A percentile compares a stretch with the other conserved stretches of the same genome.
Conservation (phyloP, 2,888 invertebrate genomes). For the Drosophila mayaguana region DNA sequence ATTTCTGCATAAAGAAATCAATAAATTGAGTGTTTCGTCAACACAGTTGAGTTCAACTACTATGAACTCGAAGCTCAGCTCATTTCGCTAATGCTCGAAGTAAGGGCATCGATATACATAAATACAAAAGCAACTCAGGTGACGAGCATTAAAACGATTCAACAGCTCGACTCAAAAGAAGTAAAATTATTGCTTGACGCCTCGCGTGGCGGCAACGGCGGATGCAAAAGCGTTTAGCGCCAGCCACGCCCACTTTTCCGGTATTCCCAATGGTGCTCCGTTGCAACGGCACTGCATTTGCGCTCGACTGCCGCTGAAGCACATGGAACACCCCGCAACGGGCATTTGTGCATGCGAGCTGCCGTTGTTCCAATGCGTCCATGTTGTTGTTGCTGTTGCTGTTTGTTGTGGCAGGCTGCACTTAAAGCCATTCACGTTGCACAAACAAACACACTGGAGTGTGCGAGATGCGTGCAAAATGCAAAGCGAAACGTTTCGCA, state of each 20-base stretch:
- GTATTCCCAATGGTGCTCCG: constrained; percentile 3
- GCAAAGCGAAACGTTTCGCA: constrained; percentile 29
- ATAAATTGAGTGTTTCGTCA: not conserved
- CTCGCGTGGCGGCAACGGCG: constrained; percentile 49
- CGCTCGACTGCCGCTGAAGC: constrained; percentile 57
- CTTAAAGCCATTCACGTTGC: constrained; percentile 76
- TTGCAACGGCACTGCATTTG: constrained; percentile 40
- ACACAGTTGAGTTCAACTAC: too few relatives aligned
- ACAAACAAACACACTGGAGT: constrained; percentile 67
- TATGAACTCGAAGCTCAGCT: not conserved
- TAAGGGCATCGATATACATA: constrained; percentile 24
- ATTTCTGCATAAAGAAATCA: too few relatives aligned
- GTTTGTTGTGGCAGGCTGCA: constrained; percentile 62
- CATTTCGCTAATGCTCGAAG: not conserved
- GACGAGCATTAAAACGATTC: constrained; percentile 84
- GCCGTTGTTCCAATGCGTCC: constrained; percentile 20
- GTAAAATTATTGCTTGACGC: constrained; percentile 76
- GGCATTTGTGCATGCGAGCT: constrained; percentile 29
- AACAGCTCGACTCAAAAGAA: constrained; percentile 82
- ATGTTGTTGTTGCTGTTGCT: constrained; percentile 36
- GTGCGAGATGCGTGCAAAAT: constrained; percentile 59
- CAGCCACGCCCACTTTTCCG: constrained; percentile 38
- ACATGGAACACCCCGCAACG: constrained; percentile 36
- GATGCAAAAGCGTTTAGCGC: constrained; percentile 68
- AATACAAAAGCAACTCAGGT: constrained; percentile 67